Evolutionary conservation across 2,797 vertebrate genomes (phyloP).

Genomic region (Bradypodion ventrale): DNA sequence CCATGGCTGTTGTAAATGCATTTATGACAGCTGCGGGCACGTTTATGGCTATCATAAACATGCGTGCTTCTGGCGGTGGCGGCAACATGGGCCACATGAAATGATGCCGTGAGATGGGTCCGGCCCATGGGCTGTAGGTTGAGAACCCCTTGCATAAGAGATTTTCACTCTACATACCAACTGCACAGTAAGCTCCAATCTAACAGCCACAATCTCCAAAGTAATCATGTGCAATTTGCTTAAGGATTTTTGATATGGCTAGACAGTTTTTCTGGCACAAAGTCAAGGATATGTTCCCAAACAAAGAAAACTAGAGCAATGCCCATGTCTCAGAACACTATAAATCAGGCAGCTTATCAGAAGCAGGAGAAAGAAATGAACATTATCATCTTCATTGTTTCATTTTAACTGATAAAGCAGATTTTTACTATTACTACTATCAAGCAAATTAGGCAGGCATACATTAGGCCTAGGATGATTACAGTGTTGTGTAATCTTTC

Average conservation of each 20-base stretch:
- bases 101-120: too few relatives aligned
- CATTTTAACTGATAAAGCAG: slow-evolving; percentile 25
- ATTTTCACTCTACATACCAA: slow-evolving; percentile 31
- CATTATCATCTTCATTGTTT: slow-evolving; percentile 10
- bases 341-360: slow-evolving; percentile 37
- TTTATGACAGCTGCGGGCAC: too few relatives aligned
- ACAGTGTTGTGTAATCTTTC: not conserved
- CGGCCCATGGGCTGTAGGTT: too few relatives aligned
- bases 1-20: too few relatives aligned
- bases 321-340: slow-evolving; percentile 15
- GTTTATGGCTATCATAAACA: too few relatives aligned
- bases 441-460: slow-evolving; percentile 31
- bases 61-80: too few relatives aligned
- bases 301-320: slow-evolving; percentile 37
- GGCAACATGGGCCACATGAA: too few relatives aligned
- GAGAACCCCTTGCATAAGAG: too few relatives aligned
- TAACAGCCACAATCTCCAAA: slow-evolving; percentile 38
- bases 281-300: slow-evolving; percentile 52
- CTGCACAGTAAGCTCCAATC: slow-evolving; percentile 45
- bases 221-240: slow-evolving; percentile 40
- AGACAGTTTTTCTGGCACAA: slow-evolving; percentile 48
- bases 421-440: slow-evolving; percentile 19
- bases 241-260: slow-evolving; percentile 46
- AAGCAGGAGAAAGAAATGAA: slow-evolving; percentile 19
- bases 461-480: not conserved